Percentiles rank a stretch among this genome's conserved stretches.
Evolutionary conservation across 2,888 invertebrate genomes (phyloP).

Genomic region (Torymus tubicola): DNA sequence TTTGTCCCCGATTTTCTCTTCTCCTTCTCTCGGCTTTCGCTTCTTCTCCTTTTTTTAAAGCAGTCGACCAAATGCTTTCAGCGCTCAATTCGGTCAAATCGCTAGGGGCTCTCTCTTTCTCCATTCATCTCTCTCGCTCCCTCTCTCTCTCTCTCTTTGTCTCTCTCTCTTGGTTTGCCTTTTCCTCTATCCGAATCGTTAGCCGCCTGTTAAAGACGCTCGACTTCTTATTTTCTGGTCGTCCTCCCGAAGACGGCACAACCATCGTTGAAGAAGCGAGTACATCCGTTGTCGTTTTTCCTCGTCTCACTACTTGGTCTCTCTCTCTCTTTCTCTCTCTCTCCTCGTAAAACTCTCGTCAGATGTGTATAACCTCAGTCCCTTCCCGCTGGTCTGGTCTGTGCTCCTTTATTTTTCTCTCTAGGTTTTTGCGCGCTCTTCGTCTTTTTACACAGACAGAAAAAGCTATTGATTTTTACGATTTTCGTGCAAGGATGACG

Average conservation of each 20-base stretch:
- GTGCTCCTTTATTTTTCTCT: conserved; percentile 15
- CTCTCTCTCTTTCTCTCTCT: conserved; percentile 1
- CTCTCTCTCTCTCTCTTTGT: conserved; percentile 7
- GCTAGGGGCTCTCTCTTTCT: conserved; percentile 33
- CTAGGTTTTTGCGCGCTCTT: not conserved
- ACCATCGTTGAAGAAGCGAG: conserved; percentile 9
- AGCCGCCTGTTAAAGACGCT: conserved; percentile 50
- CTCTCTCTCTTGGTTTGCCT: not conserved
- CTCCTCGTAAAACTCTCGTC: conserved; percentile 28
- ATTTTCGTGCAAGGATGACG: conserved; percentile 18
- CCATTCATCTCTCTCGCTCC: no score
- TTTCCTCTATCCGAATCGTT: conserved; percentile 46
- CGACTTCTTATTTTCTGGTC: conserved; percentile 49
- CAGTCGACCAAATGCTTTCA: not conserved
- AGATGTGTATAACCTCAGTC: conserved; percentile 9
- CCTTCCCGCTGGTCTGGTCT: not conserved
- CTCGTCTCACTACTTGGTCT: not conserved
- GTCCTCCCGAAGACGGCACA: conserved; percentile 35
- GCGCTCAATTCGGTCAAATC: conserved; percentile 23
- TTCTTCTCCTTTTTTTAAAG: not conserved
- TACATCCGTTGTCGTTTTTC: not conserved
- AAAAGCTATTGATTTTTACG: conserved; percentile 48
- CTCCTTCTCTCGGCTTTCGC: no score
- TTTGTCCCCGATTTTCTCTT: conserved; percentile 30
- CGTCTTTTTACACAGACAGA: conserved; percentile 24